phyloP scores from a whole-genome alignment of 2,113 vertebrate genomes.

The Strix uralensis region DNA sequence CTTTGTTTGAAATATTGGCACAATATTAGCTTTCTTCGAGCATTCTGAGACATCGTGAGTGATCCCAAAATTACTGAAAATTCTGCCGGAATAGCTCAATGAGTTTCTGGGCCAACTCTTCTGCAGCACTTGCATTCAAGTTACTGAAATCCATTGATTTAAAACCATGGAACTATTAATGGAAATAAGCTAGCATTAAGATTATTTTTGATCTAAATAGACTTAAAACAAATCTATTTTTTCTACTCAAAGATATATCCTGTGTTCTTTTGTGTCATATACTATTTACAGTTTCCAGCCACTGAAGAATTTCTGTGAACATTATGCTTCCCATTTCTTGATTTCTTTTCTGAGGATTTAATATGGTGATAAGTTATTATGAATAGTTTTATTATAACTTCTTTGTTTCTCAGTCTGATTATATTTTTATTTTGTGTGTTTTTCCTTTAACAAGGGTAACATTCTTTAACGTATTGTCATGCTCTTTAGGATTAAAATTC shows the following conservation, averaged over 20 bases:
- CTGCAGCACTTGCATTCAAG: not conserved
- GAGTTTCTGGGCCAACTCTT: not conserved
- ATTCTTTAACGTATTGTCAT: not conserved
- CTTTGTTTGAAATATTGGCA: slow-evolving; percentile 42
- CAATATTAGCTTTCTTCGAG: slow-evolving; percentile 27
- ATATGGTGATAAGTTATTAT: not conserved
- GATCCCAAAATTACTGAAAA: not conserved
- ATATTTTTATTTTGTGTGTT: not conserved
- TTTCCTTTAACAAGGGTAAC: not conserved
- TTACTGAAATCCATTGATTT: not conserved
- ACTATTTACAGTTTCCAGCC: not conserved
- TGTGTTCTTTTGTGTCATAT: not conserved
- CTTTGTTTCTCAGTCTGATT: not conserved
- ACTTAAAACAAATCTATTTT: not conserved
- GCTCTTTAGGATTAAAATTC: not conserved
- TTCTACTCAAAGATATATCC: not conserved
- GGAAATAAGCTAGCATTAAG: not conserved
- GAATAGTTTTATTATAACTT: not conserved
- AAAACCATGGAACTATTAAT: not conserved
- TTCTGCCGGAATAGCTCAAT: not conserved
- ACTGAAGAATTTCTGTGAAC: not conserved
- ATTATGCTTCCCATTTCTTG: not conserved
- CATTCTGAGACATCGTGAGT: not conserved
- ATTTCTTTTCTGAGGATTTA: not conserved
- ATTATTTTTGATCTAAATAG: not conserved